phyloP scores from a whole-genome alignment of 2,888 invertebrate genomes.

The Trissolcus japonicus region DNA sequence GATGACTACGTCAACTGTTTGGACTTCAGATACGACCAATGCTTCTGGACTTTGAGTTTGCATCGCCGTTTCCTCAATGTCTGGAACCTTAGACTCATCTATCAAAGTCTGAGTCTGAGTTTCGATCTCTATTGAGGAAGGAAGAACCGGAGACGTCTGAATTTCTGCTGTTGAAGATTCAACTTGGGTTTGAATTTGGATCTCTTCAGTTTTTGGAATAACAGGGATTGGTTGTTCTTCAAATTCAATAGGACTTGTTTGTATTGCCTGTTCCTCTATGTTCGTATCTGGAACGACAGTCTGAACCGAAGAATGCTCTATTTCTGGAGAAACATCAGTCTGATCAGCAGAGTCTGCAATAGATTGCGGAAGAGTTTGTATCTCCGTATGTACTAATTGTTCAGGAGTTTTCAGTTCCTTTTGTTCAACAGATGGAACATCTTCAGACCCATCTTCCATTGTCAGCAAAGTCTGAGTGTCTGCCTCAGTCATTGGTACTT shows the following conservation, averaged over 20 bases:
- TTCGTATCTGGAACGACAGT: conserved; percentile 75
- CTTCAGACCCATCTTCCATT: conserved; percentile 64
- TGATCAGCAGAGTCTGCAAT: conserved; percentile 76
- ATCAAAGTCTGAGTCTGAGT: conserved; percentile 79
- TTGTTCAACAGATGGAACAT: background rate
- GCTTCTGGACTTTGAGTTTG: conserved; percentile 75
- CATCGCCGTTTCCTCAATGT: conserved; percentile 73
- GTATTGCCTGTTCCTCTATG: conserved; percentile 73
- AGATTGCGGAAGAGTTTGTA: conserved; percentile 81
- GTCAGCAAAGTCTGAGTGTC: conserved; percentile 66
- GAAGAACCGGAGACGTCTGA: conserved; percentile 68
- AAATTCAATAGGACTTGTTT: conserved; percentile 71
- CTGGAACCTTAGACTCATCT: conserved; percentile 60
- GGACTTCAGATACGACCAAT: conserved; percentile 69
- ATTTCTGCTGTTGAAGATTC: conserved; percentile 63
- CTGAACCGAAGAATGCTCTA: conserved; percentile 77
- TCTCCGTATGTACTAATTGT: conserved; percentile 69
- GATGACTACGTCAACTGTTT: conserved; percentile 63
- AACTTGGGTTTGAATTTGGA: conserved; percentile 76
- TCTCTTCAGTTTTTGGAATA: conserved; percentile 68
- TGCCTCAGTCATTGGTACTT: conserved; percentile 74
- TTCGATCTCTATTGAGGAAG: conserved; percentile 75
- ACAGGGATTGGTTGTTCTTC: conserved; percentile 65
- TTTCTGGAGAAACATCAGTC: conserved; percentile 70
- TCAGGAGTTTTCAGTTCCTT: background rate